A percentile compares a stretch with the other conserved stretches of the same genome.
Conservation (phyloP, 2,797 vertebrate genomes). For the Ctenopoma kingsleyae region DNA sequence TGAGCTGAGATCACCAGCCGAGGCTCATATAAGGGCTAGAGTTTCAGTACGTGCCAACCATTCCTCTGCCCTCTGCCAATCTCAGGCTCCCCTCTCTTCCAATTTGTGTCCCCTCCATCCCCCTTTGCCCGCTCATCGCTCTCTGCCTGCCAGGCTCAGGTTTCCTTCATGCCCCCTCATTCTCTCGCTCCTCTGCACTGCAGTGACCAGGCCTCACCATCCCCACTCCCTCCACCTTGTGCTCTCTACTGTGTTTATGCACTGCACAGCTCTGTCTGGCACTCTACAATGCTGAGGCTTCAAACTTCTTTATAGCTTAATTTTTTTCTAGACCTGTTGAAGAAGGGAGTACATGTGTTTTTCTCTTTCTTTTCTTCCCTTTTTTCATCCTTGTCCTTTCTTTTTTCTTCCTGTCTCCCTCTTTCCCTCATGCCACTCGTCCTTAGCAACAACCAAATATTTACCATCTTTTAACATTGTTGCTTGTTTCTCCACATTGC, state of each 20-base stretch:
- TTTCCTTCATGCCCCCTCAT: conserved; percentile 47
- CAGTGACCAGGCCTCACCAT: conserved; percentile 21
- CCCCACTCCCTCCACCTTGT: conserved; percentile 25
- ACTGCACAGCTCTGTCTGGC: conserved; percentile 59
- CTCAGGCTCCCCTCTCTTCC: conserved; percentile 33
- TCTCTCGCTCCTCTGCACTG: conserved; percentile 23
- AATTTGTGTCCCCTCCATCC: conserved; percentile 17
- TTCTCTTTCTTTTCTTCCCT: conserved; percentile 34
- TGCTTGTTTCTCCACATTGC: conserved; percentile 44
- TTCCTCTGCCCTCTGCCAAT: conserved; percentile 57
- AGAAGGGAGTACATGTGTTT: conserved; percentile 50
- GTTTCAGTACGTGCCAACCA: conserved; percentile 61
- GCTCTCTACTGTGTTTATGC: conserved; percentile 60
- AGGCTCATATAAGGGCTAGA: conserved; percentile 46
- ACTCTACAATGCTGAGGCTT: conserved; percentile 67
- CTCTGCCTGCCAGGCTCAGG: conserved; percentile 49
- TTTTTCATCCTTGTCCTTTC: conserved; percentile 14
- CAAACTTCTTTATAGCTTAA: conserved; percentile 65
- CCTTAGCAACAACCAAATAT: conserved; percentile 72
- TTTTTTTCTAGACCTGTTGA: conserved; percentile 59
- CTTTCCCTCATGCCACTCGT: conserved; percentile 49
- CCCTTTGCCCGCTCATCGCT: conserved; percentile 21
- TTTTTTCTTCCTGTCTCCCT: conserved; percentile 43
- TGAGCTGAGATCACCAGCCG: conserved; percentile 65
- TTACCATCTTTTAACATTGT: conserved; percentile 51